Percentiles rank a stretch among this genome's conserved stretches.
Conservation (phyloP, 1,140 invertebrate genomes). For the Lethocerus indicus region DNA sequence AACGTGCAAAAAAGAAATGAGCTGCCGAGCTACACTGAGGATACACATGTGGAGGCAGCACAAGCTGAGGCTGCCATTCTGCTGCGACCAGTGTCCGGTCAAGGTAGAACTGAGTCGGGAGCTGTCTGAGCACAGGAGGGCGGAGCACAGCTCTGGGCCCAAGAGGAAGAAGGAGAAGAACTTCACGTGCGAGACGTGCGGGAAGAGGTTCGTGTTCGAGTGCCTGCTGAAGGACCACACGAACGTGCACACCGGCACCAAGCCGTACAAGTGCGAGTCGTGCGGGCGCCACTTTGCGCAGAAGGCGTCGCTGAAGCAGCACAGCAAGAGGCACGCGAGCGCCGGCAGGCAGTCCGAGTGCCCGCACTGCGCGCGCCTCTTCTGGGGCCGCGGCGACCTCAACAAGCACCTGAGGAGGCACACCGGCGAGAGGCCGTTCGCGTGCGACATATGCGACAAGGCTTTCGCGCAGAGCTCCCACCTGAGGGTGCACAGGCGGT, state of each 20-base stretch:
- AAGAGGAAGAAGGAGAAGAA: constrained; percentile 15
- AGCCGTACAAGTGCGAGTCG: constrained; percentile 37
- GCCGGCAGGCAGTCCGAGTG: constrained; percentile 8
- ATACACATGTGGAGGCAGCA: constrained; percentile 6
- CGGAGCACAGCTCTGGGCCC: not conserved
- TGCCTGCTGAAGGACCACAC: constrained; percentile 87
- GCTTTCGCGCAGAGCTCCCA: constrained; percentile 21
- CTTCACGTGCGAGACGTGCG: constrained; percentile 49
- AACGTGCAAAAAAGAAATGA: constrained; percentile 9
- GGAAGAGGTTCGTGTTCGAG: constrained; percentile 82
- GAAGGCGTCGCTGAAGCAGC: constrained; percentile 64
- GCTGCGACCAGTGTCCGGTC: not conserved
- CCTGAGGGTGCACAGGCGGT: constrained; percentile 15
- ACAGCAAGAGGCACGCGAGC: constrained; percentile 49
- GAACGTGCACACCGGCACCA: constrained; percentile 52
- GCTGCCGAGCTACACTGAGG: constrained; percentile 3
- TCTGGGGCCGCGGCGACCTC: constrained; percentile 11
- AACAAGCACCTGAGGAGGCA: constrained; percentile 16
- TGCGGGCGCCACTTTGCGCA: constrained; percentile 44
- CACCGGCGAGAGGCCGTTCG: constrained; percentile 27
- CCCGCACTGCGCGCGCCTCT: constrained; percentile 8
- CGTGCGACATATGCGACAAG: constrained; percentile 25
- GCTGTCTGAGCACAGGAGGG: not conserved
- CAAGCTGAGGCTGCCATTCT: constrained; percentile 1
- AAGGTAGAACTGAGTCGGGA: constrained; percentile 6